Evolutionary conservation across 2,888 invertebrate species (phyloP).

Genomic region (Entomobrya proxima): DNA sequence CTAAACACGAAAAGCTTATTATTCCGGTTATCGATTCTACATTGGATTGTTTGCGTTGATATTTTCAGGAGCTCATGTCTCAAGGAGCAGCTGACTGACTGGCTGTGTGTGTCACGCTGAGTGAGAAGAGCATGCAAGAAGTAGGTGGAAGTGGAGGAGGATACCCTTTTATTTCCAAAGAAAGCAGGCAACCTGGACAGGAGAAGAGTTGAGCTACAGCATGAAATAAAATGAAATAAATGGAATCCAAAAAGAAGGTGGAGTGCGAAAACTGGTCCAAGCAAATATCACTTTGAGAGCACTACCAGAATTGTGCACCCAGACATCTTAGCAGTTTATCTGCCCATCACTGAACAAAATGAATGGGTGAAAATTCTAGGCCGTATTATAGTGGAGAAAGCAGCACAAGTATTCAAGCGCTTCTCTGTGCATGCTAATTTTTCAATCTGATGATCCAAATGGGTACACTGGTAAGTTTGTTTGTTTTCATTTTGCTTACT

Average conservation of each 20-base stretch:
- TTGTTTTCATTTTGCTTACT: too few relatives aligned
- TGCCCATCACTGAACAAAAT: neutral
- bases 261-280: neutral
- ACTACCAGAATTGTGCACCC: neutral
- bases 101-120: neutral
- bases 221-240: conserved; percentile 1
- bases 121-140: conserved; percentile 23
- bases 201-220: neutral
- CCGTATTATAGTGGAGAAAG: too few relatives aligned
- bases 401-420: too few relatives aligned
- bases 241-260: neutral
- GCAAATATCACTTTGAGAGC: neutral
- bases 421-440: too few relatives aligned
- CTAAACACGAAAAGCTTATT: conserved; percentile 64
- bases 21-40: conserved; percentile 70
- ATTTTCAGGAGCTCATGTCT: conserved; percentile 63
- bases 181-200: neutral
- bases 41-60: conserved; percentile 71
- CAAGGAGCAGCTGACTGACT: conserved; percentile 55
- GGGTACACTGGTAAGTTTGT: too few relatives aligned
- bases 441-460: too few relatives aligned
- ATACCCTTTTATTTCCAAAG: neutral
- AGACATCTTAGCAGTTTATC: neutral
- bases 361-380: neutral
- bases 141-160: neutral